Conservation (phyloP, 2,888 invertebrate species). For the Bellardia bayeri region DNA sequence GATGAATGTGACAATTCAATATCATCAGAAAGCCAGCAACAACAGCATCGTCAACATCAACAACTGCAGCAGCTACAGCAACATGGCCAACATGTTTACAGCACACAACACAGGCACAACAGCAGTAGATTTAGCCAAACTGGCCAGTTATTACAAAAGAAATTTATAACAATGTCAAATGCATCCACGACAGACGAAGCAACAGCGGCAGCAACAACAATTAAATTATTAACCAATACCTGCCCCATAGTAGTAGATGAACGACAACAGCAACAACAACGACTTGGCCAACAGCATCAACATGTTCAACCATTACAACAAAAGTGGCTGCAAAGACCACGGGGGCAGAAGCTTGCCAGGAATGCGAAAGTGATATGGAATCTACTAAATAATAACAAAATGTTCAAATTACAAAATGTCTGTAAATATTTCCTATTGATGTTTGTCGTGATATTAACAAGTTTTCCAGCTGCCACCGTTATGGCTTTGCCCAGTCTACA, state of each 20-base stretch:
- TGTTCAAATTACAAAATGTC: constrained; percentile 67
- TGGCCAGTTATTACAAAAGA: constrained; percentile 69
- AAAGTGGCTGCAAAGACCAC: constrained; percentile 74
- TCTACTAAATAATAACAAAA: constrained; percentile 65
- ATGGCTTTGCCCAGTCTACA: constrained; percentile 63
- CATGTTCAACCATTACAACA: constrained; percentile 63
- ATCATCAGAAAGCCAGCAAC: constrained; percentile 72
- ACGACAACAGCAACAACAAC: constrained; percentile 34
- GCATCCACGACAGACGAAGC: constrained; percentile 42
- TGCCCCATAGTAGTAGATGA: constrained; percentile 57
- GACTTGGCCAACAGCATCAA: constrained; percentile 36
- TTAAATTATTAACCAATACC: constrained; percentile 65
- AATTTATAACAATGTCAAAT: constrained; percentile 67
- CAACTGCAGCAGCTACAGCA: too few relatives aligned
- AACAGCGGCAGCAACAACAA: constrained; percentile 30
- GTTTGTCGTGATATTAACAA: constrained; percentile 66
- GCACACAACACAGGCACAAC: constrained; percentile 54
- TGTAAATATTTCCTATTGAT: constrained; percentile 76
- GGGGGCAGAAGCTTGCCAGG: constrained; percentile 59
- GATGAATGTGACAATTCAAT: constrained; percentile 77
- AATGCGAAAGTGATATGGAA: constrained; percentile 69
- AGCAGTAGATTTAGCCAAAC: constrained; percentile 44
- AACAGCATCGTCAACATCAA: constrained; percentile 24
- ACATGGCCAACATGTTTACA: constrained; percentile 38
- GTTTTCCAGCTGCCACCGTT: constrained; percentile 65